These are phyloP conservation scores for western clawed frog (Xenopus tropicalis) DNA, from an alignment of 2,113 vertebrate genomes.

Conservation along the genomic window DNA sequence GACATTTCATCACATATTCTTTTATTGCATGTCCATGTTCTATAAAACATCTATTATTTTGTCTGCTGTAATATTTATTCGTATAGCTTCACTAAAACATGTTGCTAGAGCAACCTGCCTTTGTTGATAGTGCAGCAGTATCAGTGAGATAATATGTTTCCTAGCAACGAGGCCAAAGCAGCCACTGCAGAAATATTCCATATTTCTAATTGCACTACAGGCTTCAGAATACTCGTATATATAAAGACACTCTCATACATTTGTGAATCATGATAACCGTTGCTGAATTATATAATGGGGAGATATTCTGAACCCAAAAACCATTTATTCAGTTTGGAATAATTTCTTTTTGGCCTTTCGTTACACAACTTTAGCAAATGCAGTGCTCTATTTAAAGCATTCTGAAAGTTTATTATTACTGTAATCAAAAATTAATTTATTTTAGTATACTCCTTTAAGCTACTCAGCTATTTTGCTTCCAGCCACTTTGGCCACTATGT, in stretches of 20 bases:
- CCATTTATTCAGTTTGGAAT: too few species aligned
- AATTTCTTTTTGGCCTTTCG: too few species aligned
- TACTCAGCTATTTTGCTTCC: too few species aligned
- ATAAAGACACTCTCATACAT: background rate
- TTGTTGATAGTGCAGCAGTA: slow-evolving; percentile 36
- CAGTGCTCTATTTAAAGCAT: too few species aligned
- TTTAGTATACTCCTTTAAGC: too few species aligned
- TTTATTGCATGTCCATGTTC: background rate
- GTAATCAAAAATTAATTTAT: too few species aligned
- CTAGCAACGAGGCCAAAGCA: slow-evolving; percentile 38
- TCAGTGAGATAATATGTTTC: slow-evolving; percentile 37
- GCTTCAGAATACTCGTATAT: background rate
- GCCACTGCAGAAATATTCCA: slow-evolving; percentile 33
- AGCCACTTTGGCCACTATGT: too few species aligned
- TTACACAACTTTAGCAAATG: too few species aligned
- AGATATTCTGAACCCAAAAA: too few species aligned
- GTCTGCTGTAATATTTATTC: slow-evolving; percentile 2
- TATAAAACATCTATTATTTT: background rate
- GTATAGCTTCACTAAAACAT: slow-evolving; percentile 22
- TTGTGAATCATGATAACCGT: background rate
- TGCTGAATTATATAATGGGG: background rate
- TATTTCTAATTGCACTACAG: slow-evolving; percentile 21
- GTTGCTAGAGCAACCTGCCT: slow-evolving; percentile 36
- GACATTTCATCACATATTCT: background rate
- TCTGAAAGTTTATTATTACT: too few species aligned